A percentile compares a stretch with the other conserved stretches of the same genome.
Evolutionary conservation across 2,888 invertebrate genomes (phyloP).

Genomic region (Agrochola lychnidis): DNA sequence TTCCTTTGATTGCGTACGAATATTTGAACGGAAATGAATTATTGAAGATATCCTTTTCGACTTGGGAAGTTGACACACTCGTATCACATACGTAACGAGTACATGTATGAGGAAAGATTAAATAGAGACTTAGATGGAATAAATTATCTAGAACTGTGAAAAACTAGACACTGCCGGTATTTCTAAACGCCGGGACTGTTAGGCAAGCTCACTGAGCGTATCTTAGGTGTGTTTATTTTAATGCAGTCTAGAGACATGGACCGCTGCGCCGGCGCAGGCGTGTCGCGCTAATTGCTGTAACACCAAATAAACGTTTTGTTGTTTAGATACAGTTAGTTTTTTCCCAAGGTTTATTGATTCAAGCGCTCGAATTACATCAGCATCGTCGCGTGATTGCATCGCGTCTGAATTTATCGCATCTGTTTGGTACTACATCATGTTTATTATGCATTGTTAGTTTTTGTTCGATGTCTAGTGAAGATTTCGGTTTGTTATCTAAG

Average conservation of each 20-base stretch:
- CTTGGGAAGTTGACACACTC: conserved; percentile 17
- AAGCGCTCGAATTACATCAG: conserved; percentile 58
- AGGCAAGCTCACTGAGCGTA: conserved; percentile 61
- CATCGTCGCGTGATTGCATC: conserved; percentile 50
- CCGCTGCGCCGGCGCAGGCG: conserved; percentile 70
- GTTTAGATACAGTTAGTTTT: conserved; percentile 75
- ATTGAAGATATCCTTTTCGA: conserved; percentile 48
- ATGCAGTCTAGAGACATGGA: conserved; percentile 57
- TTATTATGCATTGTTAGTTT: conserved; percentile 60
- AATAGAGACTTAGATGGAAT: conserved; percentile 31
- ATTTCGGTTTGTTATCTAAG: conserved; percentile 38
- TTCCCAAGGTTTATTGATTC: conserved; percentile 67
- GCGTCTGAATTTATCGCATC: conserved; percentile 41
- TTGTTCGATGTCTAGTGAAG: conserved; percentile 52
- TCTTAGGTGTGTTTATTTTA: conserved; percentile 59
- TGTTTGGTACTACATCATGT: conserved; percentile 38
- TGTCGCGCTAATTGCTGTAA: conserved; percentile 71
- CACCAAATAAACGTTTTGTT: conserved; percentile 68
- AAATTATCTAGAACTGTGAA: conserved; percentile 53
- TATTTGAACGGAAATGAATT: conserved; percentile 56
- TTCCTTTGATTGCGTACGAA: conserved; percentile 57
- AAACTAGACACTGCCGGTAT: conserved; percentile 50
- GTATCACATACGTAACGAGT: conserved; percentile 29
- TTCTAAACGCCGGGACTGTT: conserved; percentile 54
- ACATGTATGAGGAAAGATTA: conserved; percentile 29